phyloP scores from a whole-genome alignment of 2,113 vertebrate genomes.

The Brachypteracias leptosomus region DNA sequence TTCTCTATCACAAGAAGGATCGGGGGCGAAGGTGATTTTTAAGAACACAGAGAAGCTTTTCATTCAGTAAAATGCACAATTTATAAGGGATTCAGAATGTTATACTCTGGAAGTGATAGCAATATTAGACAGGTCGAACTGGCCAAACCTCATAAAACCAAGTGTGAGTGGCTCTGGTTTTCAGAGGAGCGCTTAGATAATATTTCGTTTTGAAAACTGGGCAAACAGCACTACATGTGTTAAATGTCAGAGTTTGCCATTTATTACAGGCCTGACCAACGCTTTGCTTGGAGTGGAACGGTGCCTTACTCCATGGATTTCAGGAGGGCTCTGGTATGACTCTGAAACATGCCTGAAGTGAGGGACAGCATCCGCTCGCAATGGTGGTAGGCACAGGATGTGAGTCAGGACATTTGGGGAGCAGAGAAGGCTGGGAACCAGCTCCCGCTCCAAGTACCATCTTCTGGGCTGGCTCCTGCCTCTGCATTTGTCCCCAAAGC shows the following conservation, averaged over 20 bases:
- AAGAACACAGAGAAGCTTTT: conserved; percentile 52
- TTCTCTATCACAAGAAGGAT: conserved; percentile 23
- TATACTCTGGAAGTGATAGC: background rate
- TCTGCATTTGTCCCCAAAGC: background rate
- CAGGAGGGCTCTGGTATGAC: background rate
- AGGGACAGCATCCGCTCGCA: background rate
- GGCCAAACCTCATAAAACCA: background rate
- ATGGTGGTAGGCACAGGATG: background rate
- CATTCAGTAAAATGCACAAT: background rate
- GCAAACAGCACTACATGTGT: background rate
- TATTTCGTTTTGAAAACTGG: conserved; percentile 36
- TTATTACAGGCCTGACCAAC: background rate
- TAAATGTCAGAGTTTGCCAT: conserved; percentile 14
- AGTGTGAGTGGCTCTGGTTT: background rate
- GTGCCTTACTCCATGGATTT: background rate
- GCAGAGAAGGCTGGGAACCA: background rate
- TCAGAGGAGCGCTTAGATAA: background rate
- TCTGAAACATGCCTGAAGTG: background rate
- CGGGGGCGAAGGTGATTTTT: background rate
- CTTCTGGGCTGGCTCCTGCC: background rate
- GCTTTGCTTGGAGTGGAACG: background rate
- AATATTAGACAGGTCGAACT: background rate
- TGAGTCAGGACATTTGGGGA: background rate
- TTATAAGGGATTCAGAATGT: background rate
- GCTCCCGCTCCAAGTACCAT: background rate